Evolutionary conservation across 2,113 vertebrate genomes (phyloP).

Genomic region (Prunella fulvescens): DNA sequence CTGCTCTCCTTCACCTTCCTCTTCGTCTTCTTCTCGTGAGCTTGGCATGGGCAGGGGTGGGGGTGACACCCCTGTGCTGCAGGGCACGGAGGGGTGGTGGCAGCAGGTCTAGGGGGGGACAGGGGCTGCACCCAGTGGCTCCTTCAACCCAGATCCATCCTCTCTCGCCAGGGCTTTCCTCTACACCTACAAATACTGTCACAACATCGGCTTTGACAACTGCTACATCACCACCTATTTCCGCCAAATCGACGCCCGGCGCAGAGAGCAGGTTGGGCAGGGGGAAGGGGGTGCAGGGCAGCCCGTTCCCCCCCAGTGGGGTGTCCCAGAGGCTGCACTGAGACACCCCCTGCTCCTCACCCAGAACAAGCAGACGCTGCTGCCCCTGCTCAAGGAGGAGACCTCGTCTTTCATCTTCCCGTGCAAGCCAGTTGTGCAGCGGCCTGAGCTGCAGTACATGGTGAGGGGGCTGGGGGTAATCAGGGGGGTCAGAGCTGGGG

Average conservation of each 20-base stretch:
- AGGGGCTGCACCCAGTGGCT: not conserved
- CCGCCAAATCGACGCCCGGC: conserved; percentile 77
- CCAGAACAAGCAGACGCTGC: conserved; percentile 68
- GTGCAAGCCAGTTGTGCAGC: conserved; percentile 45
- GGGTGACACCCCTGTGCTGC: not conserved
- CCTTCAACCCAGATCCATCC: rapidly evolving
- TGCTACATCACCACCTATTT: conserved; percentile 85
- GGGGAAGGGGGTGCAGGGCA: not conserved
- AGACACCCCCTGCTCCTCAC: rapidly evolving
- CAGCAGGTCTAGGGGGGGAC: no score
- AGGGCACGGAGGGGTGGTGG: not conserved
- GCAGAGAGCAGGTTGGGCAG: conserved; percentile 63
- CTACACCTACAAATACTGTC: conserved; percentile 70
- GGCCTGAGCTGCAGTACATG: conserved; percentile 55
- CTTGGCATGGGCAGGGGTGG: no score
- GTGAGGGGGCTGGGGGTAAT: conserved; percentile 37
- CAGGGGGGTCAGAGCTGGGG: not conserved
- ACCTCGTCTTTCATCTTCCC: conserved; percentile 64
- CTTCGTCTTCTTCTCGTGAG: conserved; percentile 75
- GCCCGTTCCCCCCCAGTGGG: rapidly evolving
- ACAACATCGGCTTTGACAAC: conserved; percentile 79
- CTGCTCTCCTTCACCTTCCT: conserved; percentile 77
- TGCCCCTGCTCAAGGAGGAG: conserved; percentile 75
- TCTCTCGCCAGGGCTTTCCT: conserved; percentile 67
- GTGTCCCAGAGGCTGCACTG: not conserved